Conservation (phyloP, 2,797 vertebrate species). For the Anguilla obscura region DNA sequence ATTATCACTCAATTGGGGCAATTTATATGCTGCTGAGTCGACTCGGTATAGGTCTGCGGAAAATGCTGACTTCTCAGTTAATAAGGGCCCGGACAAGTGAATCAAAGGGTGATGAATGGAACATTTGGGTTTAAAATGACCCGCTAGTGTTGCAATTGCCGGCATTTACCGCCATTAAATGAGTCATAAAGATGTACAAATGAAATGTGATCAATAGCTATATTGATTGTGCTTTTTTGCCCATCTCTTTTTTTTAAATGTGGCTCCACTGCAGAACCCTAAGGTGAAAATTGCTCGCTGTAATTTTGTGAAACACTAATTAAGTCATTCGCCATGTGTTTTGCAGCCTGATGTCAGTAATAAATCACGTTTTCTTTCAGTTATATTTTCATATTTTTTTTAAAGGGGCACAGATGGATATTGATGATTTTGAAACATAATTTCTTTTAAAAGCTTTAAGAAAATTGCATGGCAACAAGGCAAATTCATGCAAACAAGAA, state of each 20-base stretch:
- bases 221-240: constrained; percentile 40
- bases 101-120: constrained; percentile 51
- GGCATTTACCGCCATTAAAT: constrained; percentile 50
- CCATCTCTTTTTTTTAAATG: constrained; percentile 27
- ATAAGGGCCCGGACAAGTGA: constrained; percentile 45
- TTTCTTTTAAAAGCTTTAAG: background rate
- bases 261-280: background rate
- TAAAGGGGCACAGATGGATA: background rate
- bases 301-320: constrained; percentile 10
- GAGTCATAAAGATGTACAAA: constrained; percentile 46
- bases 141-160: constrained; percentile 48
- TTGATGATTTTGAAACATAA: background rate
- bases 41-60: constrained; percentile 34
- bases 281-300: background rate
- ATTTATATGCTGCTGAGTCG: constrained; percentile 54
- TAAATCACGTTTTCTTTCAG: background rate
- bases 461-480: background rate
- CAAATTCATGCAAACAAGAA: background rate
- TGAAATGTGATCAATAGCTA: constrained; percentile 46
- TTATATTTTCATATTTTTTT: background rate
- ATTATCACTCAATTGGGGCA: constrained; percentile 48
- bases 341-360: background rate
- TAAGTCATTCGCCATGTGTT: background rate
- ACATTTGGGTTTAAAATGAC: constrained; percentile 50
- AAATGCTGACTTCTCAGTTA: constrained; percentile 49